Evolutionary conservation across 1,140 invertebrate species (phyloP).

Genomic region (Cataglyphis hispanica): DNA sequence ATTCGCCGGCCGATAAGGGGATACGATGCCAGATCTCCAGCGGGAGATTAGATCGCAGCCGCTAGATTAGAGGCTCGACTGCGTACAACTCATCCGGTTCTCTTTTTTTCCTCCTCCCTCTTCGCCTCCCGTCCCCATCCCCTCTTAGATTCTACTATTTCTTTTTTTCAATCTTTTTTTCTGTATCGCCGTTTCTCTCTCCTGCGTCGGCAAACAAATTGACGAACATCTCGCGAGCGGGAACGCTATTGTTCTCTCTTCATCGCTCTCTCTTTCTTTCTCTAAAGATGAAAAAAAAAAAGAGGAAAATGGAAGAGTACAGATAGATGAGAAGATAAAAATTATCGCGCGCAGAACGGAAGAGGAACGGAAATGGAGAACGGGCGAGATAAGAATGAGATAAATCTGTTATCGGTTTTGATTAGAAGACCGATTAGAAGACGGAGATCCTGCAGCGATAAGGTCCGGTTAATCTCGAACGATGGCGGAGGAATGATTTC

Average conservation of each 20-base stretch:
- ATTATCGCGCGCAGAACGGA: conserved; percentile 67
- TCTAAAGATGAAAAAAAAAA: not conserved
- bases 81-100: conserved; percentile 73
- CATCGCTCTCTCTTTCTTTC: not conserved
- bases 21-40: conserved; percentile 83
- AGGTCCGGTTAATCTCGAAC: conserved; percentile 25
- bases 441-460: conserved; percentile 28
- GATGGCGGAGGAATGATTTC: conserved; percentile 29
- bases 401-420: conserved; percentile 53
- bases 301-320: no score
- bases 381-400: conserved; percentile 37
- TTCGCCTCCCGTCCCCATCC: conserved; percentile 11
- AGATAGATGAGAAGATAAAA: conserved; percentile 70
- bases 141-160: conserved; percentile 35
- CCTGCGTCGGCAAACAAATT: conserved; percentile 76
- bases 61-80: conserved; percentile 74
- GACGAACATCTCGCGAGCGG: conserved; percentile 75
- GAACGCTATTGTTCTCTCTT: conserved; percentile 73
- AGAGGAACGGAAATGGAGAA: conserved; percentile 66
- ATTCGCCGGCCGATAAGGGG: conserved; percentile 79
- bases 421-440: conserved; percentile 54
- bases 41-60: conserved; percentile 80
- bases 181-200: conserved; percentile 37
- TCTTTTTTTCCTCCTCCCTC: conserved; percentile 54
- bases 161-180: conserved; percentile 45